Percentiles rank a stretch among this genome's conserved stretches.
Evolutionary conservation across 2,113 vertebrate genomes (phyloP).

Genomic region (Capreolus pygargus): DNA sequence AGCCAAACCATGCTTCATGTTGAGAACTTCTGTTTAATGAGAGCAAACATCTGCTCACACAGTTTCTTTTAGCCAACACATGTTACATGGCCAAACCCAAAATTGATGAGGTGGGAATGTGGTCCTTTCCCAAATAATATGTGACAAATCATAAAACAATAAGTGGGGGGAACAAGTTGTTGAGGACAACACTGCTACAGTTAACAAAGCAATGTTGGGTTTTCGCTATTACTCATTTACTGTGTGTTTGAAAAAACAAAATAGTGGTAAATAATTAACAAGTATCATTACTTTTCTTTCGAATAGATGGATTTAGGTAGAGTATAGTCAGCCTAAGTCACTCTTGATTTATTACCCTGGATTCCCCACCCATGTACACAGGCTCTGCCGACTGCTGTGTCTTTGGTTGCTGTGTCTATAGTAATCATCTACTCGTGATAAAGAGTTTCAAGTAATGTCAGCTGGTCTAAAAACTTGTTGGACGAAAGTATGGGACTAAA

Average conservation of each 20-base stretch:
- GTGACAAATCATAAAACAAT: fast-evolving
- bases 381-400: neutral
- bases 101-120: neutral
- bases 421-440: neutral
- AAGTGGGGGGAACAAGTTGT: neutral
- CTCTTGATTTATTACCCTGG: neutral
- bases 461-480: neutral
- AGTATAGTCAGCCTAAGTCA: neutral
- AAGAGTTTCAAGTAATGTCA: neutral
- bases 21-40: neutral
- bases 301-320: neutral
- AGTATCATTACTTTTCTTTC: neutral
- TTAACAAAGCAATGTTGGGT: neutral
- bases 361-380: neutral
- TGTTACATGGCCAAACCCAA: neutral
- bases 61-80: neutral
- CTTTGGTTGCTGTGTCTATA: neutral
- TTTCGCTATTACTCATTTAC: neutral
- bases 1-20: neutral
- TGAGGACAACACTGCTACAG: neutral
- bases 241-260: neutral
- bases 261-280: neutral
- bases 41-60: neutral
- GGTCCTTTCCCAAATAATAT: neutral
- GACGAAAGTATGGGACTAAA: neutral